Percentiles rank a stretch among this genome's conserved stretches.
These are phyloP conservation scores for Drosophila suboccidentalis DNA, from an alignment of 2,888 invertebrate genomes.

Conservation along the genomic window DNA sequence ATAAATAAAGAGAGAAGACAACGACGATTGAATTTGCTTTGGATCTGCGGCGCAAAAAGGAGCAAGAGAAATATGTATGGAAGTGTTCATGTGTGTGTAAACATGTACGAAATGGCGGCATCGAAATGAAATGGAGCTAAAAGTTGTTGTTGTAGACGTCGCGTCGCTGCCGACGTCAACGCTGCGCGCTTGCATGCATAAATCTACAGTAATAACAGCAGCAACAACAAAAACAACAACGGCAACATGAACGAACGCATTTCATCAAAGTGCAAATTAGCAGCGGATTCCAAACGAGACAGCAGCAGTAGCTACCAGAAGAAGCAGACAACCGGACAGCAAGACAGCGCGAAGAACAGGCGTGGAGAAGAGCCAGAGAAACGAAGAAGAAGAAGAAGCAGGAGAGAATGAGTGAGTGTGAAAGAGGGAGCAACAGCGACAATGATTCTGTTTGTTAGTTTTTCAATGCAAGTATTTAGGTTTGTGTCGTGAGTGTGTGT, in stretches of 20 bases:
- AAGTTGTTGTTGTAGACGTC: conserved; percentile 17
- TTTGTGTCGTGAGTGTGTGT: conserved; percentile 6
- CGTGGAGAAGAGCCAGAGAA: conserved; percentile 11
- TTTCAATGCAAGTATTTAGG: conserved; percentile 17
- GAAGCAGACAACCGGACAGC: conserved; percentile 20
- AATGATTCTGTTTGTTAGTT: conserved; percentile 51
- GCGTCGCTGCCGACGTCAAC: conserved; percentile 37
- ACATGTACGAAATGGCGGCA: conserved; percentile 30
- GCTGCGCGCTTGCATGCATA: conserved; percentile 70
- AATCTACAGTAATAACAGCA: conserved; percentile 76
- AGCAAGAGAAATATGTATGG: conserved; percentile 20
- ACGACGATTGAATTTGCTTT: conserved; percentile 54
- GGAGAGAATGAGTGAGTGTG: conserved; percentile 8
- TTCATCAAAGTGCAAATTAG: conserved; percentile 82
- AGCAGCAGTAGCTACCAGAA: conserved; percentile 31
- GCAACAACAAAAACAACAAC: conserved; percentile 34
- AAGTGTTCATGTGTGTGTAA: not conserved
- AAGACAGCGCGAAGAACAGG: conserved; percentile 26
- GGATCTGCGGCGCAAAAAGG: conserved; percentile 36
- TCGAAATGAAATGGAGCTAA: conserved; percentile 79
- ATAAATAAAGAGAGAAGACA: conserved; percentile 20
- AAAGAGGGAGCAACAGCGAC: conserved; percentile 23
- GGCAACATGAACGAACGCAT: conserved; percentile 64
- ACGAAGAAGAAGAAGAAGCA: not conserved
- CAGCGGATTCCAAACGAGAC: conserved; percentile 72